Base-by-base conservation (phyloP, 2,113 vertebrate species). In the Pachycephala philippinensis region DNA sequence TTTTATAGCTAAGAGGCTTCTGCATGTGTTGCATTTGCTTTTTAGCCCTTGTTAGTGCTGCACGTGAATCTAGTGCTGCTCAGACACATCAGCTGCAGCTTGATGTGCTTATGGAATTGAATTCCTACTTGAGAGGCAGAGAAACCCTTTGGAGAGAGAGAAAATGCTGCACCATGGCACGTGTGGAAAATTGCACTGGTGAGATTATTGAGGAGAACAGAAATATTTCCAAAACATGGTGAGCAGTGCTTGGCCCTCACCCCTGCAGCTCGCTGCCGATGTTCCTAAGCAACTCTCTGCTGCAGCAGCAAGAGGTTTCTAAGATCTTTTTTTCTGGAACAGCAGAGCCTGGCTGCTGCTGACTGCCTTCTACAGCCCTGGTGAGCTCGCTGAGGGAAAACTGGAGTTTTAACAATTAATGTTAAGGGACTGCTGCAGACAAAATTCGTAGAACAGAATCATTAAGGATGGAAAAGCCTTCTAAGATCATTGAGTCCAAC, bases 21-120 rank as follows among this genome's bases (percentile, higher is more conserved):
- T 44, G 15, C 4, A 1, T 45, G 6, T 50, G 60, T 75, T 68
- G 53, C 27, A 39, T 72, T 81, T 69, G 11, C 69, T 68, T 87
- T 96, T 68, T 66, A 98, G 96, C 87, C 35, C 98, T 98, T 44
- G 85, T 98, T 24, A 35, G 77, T 19, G 98, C 98, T 40, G 98
- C 98, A 16, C 89, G 78, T 13, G 96, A 92, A 33, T 88, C 90
- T 1, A 94, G 97, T 54, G 84, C 94, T 8, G 70, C 74, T 44
- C 97, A 98, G 95, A 94, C 97, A 20, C 96, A 88, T n/a, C 81
- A 96, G 44, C 97, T 99, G 64, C 95, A 91, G 33, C 40, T 13
- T 60, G 97, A 97, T 75, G 70, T 30, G 50, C 59, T 27, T 42
- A 49, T 70, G 97, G 97, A 27, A 78, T 40, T 12, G 83, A 97